These are phyloP conservation scores for Cyphomyrmex costatus DNA, from an alignment of 1,140 invertebrate species.

Conservation along the genomic window DNA sequence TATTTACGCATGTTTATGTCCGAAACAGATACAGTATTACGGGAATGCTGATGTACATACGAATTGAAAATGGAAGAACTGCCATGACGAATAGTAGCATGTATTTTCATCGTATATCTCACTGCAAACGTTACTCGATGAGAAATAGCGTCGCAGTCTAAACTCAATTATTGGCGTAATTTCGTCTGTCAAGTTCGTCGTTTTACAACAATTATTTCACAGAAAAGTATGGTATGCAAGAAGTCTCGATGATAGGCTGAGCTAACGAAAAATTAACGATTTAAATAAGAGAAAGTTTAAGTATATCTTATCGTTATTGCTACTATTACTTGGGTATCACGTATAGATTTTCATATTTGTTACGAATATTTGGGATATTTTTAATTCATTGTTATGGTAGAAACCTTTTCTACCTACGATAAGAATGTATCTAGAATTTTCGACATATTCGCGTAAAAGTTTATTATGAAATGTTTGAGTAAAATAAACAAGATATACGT, in stretches of 20 bases:
- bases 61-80: slow-evolving; percentile 38
- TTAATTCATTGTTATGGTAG: slow-evolving; percentile 21
- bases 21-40: background rate
- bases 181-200: background rate
- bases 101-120: background rate
- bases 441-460: background rate
- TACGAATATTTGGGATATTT: background rate
- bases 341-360: slow-evolving; percentile 8
- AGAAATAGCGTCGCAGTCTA: slow-evolving; percentile 50
- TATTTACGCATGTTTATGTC: background rate
- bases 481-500: background rate
- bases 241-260: slow-evolving; percentile 11
- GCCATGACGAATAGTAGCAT: slow-evolving; percentile 30
- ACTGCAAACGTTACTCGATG: slow-evolving; percentile 24
- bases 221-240: background rate
- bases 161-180: slow-evolving; percentile 37
- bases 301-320: background rate
- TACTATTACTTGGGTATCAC: background rate
- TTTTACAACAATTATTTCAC: background rate
- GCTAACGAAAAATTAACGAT: slow-evolving; percentile 7
- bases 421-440: background rate
- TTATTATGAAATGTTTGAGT: slow-evolving; percentile 2
- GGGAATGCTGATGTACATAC: background rate
- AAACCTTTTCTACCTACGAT: background rate
- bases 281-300: background rate